Conservation (phyloP, 2,113 vertebrate genomes). For the Oostethus manadensis region DNA sequence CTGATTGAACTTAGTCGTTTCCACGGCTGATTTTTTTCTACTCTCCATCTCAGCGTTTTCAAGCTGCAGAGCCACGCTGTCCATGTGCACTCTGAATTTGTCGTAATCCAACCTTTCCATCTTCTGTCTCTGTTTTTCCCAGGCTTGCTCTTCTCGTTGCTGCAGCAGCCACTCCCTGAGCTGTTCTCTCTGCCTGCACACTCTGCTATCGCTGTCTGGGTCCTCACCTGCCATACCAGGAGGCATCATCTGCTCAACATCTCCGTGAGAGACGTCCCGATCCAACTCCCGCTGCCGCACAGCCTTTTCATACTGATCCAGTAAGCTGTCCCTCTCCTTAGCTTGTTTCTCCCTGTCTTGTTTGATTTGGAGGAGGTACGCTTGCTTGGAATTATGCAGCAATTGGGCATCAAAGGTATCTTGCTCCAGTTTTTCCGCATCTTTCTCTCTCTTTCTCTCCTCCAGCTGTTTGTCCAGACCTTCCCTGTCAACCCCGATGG, state of each 20-base stretch:
- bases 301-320: constrained; percentile 71
- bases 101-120: constrained; percentile 63
- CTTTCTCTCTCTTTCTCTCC: constrained; percentile 71
- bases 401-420: constrained; percentile 29
- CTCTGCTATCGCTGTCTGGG: constrained; percentile 55
- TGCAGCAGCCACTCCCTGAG: constrained; percentile 81
- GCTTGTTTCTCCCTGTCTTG: constrained; percentile 60
- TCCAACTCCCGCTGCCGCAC: constrained; percentile 74
- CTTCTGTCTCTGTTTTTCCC: constrained; percentile 54
- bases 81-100: constrained; percentile 66
- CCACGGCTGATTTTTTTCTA: constrained; percentile 54
- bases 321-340: constrained; percentile 64
- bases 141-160: constrained; percentile 72
- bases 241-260: constrained; percentile 61
- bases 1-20: constrained; percentile 79
- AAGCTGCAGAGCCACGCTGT: constrained; percentile 66
- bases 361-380: constrained; percentile 64
- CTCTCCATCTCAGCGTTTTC: constrained; percentile 68
- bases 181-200: constrained; percentile 79
- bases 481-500: constrained; percentile 70
- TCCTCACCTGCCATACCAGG: constrained; percentile 86
- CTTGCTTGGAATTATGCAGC: constrained; percentile 66
- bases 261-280: constrained; percentile 72
- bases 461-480: constrained; percentile 76
- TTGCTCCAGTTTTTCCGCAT: constrained; percentile 27